Percentiles rank a stretch among this genome's conserved stretches.
phyloP scores from a whole-genome alignment of 2,797 vertebrate genomes.

The Cynopterus sphinx region DNA sequence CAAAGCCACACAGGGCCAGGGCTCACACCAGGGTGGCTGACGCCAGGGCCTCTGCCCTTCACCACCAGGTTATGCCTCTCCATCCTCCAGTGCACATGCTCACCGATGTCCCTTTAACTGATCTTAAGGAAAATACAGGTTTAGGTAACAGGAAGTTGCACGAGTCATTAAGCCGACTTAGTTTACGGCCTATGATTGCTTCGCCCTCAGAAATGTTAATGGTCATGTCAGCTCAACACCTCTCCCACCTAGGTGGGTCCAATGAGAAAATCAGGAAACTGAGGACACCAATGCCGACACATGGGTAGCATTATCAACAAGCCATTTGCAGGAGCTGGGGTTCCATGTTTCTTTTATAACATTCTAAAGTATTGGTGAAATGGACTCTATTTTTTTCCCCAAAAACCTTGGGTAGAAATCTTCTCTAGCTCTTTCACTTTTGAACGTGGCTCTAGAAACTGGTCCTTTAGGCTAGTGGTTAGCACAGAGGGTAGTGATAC shows the following conservation, averaged over 20 bases:
- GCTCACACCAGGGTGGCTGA: not conserved
- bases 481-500: not conserved
- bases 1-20: not conserved
- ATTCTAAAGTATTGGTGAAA: not conserved
- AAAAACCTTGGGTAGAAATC: not conserved
- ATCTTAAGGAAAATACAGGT: not conserved
- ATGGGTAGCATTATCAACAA: no score
- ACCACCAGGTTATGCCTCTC: not conserved
- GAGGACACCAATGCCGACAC: not conserved
- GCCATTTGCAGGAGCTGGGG: not conserved
- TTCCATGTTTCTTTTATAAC: not conserved
- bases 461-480: not conserved
- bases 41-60: not conserved
- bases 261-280: not conserved
- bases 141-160: not conserved
- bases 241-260: not conserved
- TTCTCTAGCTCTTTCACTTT: not conserved
- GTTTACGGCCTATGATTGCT: not conserved
- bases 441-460: not conserved
- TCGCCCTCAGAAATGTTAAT: not conserved
- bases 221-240: not conserved
- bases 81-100: not conserved
- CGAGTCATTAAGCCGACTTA: not conserved
- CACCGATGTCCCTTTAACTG: not conserved
- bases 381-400: not conserved